Conservation (phyloP, 2,113 vertebrate species). For the Motacilla tschutschensis region DNA sequence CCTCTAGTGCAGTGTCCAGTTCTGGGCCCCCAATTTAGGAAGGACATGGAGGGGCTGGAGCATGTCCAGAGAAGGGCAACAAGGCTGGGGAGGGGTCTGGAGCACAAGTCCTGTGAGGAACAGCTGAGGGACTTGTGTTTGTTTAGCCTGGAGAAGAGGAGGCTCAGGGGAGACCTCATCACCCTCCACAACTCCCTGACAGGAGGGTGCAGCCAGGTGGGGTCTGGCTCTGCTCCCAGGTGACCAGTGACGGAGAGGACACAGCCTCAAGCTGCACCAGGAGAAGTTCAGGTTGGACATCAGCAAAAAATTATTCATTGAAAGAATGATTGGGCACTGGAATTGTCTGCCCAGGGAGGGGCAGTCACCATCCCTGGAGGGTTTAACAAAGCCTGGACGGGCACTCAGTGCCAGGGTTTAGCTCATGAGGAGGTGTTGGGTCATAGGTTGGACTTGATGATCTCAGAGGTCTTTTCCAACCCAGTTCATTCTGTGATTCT, state of each 20-base stretch:
- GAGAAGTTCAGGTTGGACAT: neutral
- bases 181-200: fast-evolving
- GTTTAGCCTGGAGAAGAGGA: neutral
- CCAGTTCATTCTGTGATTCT: too few relatives aligned
- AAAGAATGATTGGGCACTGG: neutral
- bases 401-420: neutral
- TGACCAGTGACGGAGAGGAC: fast-evolving
- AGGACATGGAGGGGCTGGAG: neutral
- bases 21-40: too few relatives aligned
- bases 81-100: neutral
- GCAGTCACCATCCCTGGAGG: fast-evolving
- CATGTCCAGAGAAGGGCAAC: fast-evolving
- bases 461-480: neutral
- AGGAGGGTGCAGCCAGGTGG: fast-evolving
- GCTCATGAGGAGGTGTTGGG: neutral
- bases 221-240: neutral
- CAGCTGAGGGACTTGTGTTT: neutral
- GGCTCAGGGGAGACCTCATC: neutral
- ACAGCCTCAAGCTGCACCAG: neutral
- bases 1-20: neutral
- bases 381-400: neutral
- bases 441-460: neutral
- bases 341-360: fast-evolving
- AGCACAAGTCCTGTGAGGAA: neutral
- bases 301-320: neutral